A percentile compares a stretch with the other conserved stretches of the same genome.
These are phyloP conservation scores for Acromyrmex heyeri DNA, from an alignment of 1,140 invertebrate species.

Conservation along the genomic window DNA sequence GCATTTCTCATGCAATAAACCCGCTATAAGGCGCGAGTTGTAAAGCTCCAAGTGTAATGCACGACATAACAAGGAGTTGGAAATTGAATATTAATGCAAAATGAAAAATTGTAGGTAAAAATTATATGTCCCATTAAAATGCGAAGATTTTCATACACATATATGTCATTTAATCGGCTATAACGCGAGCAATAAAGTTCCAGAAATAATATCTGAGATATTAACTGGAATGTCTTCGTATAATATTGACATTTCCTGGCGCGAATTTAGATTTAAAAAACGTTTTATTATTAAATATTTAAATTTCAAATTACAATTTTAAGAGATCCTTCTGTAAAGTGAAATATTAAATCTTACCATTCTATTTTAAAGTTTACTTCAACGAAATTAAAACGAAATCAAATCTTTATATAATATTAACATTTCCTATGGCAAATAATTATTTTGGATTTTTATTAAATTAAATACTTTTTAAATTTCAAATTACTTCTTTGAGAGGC, in stretches of 20 bases:
- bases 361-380: background rate
- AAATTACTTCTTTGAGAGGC: background rate
- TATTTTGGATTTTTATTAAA: too few relatives aligned
- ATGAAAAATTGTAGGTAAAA: conserved; percentile 31
- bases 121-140: background rate
- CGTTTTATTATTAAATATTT: background rate
- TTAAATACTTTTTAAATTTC: background rate
- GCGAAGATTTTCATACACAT: background rate
- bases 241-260: background rate
- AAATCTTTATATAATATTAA: too few relatives aligned
- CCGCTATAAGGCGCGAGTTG: conserved; percentile 12
- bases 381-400: background rate
- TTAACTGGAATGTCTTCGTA: background rate
- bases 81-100: conserved; percentile 44
- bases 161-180: conserved; percentile 5
- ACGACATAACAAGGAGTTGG: conserved; percentile 27
- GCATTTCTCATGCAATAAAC: conserved; percentile 40
- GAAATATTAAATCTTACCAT: background rate
- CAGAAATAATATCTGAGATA: conserved; percentile 2
- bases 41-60: conserved; percentile 44
- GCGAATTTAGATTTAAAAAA: background rate
- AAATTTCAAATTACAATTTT: conserved; percentile 12
- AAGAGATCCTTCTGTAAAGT: background rate
- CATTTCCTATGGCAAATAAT: too few relatives aligned
- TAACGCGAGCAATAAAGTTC: background rate